Conservation (phyloP, 2,113 vertebrate species). For the Caranx ignobilis region DNA sequence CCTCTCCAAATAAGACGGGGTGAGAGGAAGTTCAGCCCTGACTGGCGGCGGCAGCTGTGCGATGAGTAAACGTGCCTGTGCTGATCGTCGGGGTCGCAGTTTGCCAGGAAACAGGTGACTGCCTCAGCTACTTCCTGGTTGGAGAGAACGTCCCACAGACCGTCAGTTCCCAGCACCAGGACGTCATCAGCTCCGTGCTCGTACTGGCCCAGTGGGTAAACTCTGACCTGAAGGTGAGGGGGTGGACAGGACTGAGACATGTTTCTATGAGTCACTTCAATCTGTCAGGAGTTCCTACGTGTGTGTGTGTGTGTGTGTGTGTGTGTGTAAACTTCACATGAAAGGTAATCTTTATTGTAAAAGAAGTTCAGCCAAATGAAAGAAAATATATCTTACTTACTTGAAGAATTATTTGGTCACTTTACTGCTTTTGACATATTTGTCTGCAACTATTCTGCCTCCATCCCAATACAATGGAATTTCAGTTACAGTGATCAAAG, state of each 20-base stretch:
- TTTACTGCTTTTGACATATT: too few species aligned
- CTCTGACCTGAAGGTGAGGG: slow-evolving; percentile 86
- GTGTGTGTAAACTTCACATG: not conserved
- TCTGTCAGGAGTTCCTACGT: too few species aligned
- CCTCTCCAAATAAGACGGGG: slow-evolving; percentile 38
- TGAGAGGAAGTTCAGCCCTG: slow-evolving; percentile 57
- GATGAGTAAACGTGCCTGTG: slow-evolving; percentile 86
- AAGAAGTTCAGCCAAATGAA: not conserved
- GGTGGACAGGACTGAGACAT: not conserved
- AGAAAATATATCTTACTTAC: too few species aligned
- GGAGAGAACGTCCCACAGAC: slow-evolving; percentile 96
- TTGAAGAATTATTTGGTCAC: too few species aligned
- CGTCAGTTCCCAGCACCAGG: slow-evolving; percentile 94
- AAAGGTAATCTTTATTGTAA: not conserved
- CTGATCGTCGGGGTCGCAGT: slow-evolving; percentile 96
- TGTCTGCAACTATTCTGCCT: too few species aligned
- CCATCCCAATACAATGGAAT: too few species aligned
- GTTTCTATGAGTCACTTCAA: slow-evolving; percentile 8
- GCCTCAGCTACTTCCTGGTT: slow-evolving; percentile 97
- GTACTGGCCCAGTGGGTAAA: slow-evolving; percentile 89
- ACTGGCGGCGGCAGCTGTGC: slow-evolving; percentile 41
- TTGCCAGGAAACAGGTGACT: slow-evolving; percentile 92
- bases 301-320: too few species aligned
- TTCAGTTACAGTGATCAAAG: too few species aligned
- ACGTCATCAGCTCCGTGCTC: slow-evolving; percentile 94